These are phyloP conservation scores for Bacillus rossius DNA, from an alignment of 1,140 invertebrate species.

Conservation along the genomic window DNA sequence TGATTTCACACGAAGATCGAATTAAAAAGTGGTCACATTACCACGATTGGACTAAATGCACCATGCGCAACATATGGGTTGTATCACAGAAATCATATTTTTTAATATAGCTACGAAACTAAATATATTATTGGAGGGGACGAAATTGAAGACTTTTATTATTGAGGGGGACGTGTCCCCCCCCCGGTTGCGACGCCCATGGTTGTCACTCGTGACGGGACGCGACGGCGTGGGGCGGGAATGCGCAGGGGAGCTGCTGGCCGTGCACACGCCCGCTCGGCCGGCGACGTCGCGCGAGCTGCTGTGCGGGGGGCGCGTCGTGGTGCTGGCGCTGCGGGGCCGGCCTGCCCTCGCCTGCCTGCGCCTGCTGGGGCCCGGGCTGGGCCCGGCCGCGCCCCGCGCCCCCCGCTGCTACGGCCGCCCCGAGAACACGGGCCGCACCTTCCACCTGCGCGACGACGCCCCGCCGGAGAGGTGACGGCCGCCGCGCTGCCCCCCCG, in stretches of 20 bases:
- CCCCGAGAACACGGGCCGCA: slow-evolving; percentile 33
- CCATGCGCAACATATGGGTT: too few species aligned
- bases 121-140: too few species aligned
- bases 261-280: slow-evolving; percentile 69
- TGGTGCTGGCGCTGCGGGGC: slow-evolving; percentile 62
- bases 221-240: too few species aligned
- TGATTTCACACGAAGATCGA: too few species aligned
- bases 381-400: slow-evolving; percentile 35
- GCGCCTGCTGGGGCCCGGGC: slow-evolving; percentile 47
- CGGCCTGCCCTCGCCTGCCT: slow-evolving; percentile 57
- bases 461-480: slow-evolving; percentile 19
- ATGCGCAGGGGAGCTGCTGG: slow-evolving; percentile 62
- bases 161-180: too few species aligned
- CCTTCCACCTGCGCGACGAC: slow-evolving; percentile 30
- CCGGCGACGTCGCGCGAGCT: slow-evolving; percentile 71
- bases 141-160: too few species aligned
- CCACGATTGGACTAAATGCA: too few species aligned
- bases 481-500: not conserved
- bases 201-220: too few species aligned
- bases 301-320: slow-evolving; percentile 58
- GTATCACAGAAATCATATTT: too few species aligned
- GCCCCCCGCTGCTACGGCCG: slow-evolving; percentile 33
- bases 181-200: too few species aligned
- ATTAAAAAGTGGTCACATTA: too few species aligned
- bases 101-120: too few species aligned